phyloP scores from a whole-genome alignment of 2,113 vertebrate species.

The Tachysurus fulvidraco region DNA sequence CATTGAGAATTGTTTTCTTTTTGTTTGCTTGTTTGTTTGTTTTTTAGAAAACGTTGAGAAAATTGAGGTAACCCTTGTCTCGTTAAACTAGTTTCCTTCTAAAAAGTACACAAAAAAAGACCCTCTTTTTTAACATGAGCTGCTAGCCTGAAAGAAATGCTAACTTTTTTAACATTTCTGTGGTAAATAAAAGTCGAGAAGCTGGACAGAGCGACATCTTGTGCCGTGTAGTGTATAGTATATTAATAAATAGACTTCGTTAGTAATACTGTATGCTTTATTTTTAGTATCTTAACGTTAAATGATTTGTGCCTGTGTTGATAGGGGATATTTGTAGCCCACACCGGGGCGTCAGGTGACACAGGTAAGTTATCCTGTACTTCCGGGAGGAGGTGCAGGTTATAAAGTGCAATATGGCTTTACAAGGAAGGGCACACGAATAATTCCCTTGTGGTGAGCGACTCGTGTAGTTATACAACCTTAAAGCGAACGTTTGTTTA shows the following conservation, averaged over 20 bases:
- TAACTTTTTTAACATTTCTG: neutral
- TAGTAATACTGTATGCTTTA: neutral
- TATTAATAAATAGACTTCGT: neutral
- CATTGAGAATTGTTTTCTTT: neutral
- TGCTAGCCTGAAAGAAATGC: neutral
- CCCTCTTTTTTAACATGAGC: neutral
- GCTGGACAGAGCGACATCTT: conserved; percentile 4
- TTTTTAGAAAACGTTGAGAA: neutral
- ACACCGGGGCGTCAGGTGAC: conserved; percentile 22
- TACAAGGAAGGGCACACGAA: conserved; percentile 30
- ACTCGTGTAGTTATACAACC: neutral
- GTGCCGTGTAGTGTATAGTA: neutral
- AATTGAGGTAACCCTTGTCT: neutral
- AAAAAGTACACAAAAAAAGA: neutral
- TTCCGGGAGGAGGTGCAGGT: conserved; percentile 7
- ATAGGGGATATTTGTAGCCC: neutral
- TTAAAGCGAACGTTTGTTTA: neutral
- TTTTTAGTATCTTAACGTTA: too few relatives aligned
- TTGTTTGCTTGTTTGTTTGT: too few relatives aligned
- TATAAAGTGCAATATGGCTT: neutral
- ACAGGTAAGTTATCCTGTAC: conserved; percentile 25
- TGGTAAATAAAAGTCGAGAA: neutral
- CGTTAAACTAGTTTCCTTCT: too few relatives aligned
- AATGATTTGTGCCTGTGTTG: neutral
- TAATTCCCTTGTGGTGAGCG: neutral